These are phyloP conservation scores for Scaptomyza parva DNA, from an alignment of 2,888 invertebrate genomes.

Conservation along the genomic window DNA sequence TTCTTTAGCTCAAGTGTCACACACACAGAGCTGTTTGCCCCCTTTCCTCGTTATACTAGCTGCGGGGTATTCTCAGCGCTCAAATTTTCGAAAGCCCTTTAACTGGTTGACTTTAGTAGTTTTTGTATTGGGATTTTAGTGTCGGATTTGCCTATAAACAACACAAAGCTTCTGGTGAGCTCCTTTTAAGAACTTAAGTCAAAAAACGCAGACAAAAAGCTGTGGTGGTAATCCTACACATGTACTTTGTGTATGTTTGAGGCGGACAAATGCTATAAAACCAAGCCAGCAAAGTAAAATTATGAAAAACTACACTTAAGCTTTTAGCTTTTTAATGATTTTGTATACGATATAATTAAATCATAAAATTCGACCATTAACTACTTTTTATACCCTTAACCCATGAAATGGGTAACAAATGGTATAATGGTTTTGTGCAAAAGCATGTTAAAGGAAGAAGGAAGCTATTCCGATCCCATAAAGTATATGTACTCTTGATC, in stretches of 20 bases:
- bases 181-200: neutral
- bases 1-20: slow-evolving; percentile 18
- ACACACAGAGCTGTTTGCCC: neutral
- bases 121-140: slow-evolving; percentile 27
- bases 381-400: neutral
- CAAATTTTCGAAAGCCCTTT: slow-evolving; percentile 49
- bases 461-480: too few relatives aligned
- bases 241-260: neutral
- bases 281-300: neutral
- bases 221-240: neutral
- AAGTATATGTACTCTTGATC: too few relatives aligned
- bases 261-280: neutral
- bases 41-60: neutral
- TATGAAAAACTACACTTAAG: too few relatives aligned
- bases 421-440: too few relatives aligned
- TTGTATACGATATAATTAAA: neutral
- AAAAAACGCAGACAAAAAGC: neutral
- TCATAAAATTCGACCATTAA: neutral
- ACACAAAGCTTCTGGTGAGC: slow-evolving; percentile 2
- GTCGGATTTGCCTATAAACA: slow-evolving; percentile 35
- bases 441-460: too few relatives aligned
- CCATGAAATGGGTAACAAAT: too few relatives aligned
- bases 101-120: slow-evolving; percentile 49
- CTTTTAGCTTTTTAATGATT: neutral
- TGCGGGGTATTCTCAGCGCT: slow-evolving; percentile 8